Base-by-base conservation (phyloP, 2,797 vertebrate species). In the Pseudochirops corinnae region DNA sequence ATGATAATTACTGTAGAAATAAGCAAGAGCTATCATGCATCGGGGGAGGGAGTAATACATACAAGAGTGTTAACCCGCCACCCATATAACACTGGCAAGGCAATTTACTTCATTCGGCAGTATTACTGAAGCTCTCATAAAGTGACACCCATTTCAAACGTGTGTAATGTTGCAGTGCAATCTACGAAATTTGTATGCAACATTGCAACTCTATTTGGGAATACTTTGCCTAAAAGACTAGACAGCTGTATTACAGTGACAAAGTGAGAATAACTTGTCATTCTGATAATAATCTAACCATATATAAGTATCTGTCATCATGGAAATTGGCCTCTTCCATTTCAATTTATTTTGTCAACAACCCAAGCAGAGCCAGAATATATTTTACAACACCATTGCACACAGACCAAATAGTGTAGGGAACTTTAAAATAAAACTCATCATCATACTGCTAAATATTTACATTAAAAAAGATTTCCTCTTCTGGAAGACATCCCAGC, bases 361-460 rank as follows among this genome's bases (percentile, higher is more conserved):
- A 94, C 90, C 97, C 95, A 95, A 98, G 96, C 57, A 94, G 97
- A 98, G 95, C 87, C 67, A 4, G 52, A 93, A 62, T 94, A 93
- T 95, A 93, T 97, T 98, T 98, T 96, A 97, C 95, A 33, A 94
- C 95, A 96, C 96, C 93, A 94, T 91, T 91, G 92, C 90, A 60
- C 53, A 50, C 55, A 94, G 62, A 97, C 93, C 87, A 93, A 94
- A 97, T 91, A 92, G 50, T 91, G 93, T 93, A 92, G 93, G 94
- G 95, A 97, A 94, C 62, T 97, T 97, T 96, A 94, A 98, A 98
- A 67, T 82, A 93, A 97, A 87, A 93, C 96, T 94, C 96, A 97
- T 98, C 97, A 98, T 97, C 97, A 50, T 90, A 95, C 0, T 56
- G 96, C 93, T 98, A 98, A 98, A 98, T 98, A 98, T 98, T 98